Evolutionary conservation across 2,888 invertebrate species (phyloP), one percentile per base, ranked within the genome.

Genomic region (Epirrhoe tristata): DNA sequence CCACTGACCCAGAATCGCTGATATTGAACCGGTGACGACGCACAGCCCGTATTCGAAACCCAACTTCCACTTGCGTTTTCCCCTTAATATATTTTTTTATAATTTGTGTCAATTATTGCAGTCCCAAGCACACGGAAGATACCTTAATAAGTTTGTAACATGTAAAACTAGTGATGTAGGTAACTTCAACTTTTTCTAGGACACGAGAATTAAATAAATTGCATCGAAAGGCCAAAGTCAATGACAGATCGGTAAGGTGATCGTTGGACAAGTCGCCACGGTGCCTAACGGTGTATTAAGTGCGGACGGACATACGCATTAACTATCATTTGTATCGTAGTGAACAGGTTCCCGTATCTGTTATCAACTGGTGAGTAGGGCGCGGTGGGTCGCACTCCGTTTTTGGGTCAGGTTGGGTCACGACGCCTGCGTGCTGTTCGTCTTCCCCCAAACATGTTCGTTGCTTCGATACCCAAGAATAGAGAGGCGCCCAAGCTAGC

Each of bases 371-470:
- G 86, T 81, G 81, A 81, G 81, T 82, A 81, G 81, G 87, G 89
- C 83, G 87, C 84, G 87, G 88, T 85, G 83, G 85, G 83, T 82
- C 87, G 83, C 82, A 82, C 77, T 85, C 82, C 82, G 88, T 87
- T 92, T 92, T 92, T 93, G 90, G 93, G 93, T 93, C 93, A 91
- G 87, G 83, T 84, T 90, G 82, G 93, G 93, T 93, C 93, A 93
- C 83, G 87, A 88, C 93, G 93, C 93, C 88, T 93, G 93, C 93
- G 92, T 89, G 81, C 77, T 85, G 71, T 74, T 77, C 76, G 80
- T 79, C 78, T 80, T 80, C 84, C 85, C 86, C 82, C 76, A 73
- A 86, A 82, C 81, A 81, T 81, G 86, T 85, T 85, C 86, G 82
- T 82, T 85, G 85, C 89, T 89, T 87, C 84, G 80, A 86, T 87